phyloP scores from a whole-genome alignment of 2,113 vertebrate species.

The Ailurus styani region DNA sequence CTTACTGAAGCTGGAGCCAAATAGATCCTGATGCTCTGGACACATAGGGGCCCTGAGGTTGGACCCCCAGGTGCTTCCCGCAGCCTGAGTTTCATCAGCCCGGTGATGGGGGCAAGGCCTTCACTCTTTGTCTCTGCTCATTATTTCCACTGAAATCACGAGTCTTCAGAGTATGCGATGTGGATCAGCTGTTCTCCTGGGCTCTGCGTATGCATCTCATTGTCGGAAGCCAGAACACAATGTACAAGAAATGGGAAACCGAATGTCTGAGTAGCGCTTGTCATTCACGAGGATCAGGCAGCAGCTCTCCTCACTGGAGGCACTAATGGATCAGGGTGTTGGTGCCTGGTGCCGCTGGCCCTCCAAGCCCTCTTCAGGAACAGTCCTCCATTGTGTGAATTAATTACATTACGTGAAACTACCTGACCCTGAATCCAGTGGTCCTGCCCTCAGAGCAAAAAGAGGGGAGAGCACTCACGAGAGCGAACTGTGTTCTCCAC shows the following conservation, averaged over 20 bases:
- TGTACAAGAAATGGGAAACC: neutral
- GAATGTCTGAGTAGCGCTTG: neutral
- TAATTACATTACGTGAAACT: neutral
- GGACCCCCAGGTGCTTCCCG: neutral
- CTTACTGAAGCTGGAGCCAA: neutral
- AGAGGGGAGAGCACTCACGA: neutral
- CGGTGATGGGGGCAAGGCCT: neutral
- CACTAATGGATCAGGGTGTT: accelerated
- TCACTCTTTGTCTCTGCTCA: neutral
- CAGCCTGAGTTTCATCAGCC: neutral
- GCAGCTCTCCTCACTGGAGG: neutral
- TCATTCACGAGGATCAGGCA: neutral
- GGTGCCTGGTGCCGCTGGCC: neutral
- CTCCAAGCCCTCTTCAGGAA: neutral
- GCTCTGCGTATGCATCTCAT: neutral
- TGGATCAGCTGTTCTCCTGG: neutral
- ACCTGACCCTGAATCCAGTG: neutral
- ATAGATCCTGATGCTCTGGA: neutral
- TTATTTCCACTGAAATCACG: neutral
- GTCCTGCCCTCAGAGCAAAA: neutral
- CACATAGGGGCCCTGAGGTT: neutral
- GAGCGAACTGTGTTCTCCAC: accelerated
- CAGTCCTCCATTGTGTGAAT: neutral
- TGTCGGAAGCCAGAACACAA: slow-evolving; percentile 1
- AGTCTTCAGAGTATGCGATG: neutral